Evolutionary conservation across 1,140 invertebrate species (phyloP).

Genomic region (Saccostrea cuccullata): DNA sequence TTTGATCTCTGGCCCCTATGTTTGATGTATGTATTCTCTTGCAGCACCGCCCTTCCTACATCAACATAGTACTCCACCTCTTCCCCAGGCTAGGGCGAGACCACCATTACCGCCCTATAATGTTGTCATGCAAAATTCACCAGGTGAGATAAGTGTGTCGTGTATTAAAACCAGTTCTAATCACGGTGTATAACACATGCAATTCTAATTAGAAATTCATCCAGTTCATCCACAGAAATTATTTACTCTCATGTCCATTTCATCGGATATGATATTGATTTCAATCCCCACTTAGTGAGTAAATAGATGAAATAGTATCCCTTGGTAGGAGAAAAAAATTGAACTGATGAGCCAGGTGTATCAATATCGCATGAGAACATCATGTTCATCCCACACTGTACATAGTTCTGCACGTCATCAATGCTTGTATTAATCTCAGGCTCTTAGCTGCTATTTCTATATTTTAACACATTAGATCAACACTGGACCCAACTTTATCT

Average conservation of each 20-base stretch:
- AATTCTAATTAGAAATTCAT: conserved; percentile 22
- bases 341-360: background rate
- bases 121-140: conserved; percentile 74
- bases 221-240: conserved; percentile 1
- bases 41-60: conserved; percentile 35
- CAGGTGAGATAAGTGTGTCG: conserved; percentile 58
- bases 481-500: conserved; percentile 11
- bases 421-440: conserved; percentile 19
- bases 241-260: conserved; percentile 30
- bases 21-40: conserved; percentile 45
- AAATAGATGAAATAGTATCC: background rate
- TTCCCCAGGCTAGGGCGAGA: conserved; percentile 57
- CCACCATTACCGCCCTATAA: conserved; percentile 76
- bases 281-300: background rate
- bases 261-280: conserved; percentile 24
- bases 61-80: conserved; percentile 46
- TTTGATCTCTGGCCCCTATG: conserved; percentile 26
- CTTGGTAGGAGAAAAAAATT: background rate
- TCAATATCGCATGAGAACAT: conserved; percentile 20
- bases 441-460: conserved; percentile 4
- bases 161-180: conserved; percentile 3
- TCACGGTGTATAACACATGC: background rate
- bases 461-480: conserved; percentile 15
- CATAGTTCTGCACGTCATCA: conserved; percentile 20
- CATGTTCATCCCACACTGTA: conserved; percentile 20